phyloP scores from a whole-genome alignment of 1,140 invertebrate genomes.

The Drosophila funebris region DNA sequence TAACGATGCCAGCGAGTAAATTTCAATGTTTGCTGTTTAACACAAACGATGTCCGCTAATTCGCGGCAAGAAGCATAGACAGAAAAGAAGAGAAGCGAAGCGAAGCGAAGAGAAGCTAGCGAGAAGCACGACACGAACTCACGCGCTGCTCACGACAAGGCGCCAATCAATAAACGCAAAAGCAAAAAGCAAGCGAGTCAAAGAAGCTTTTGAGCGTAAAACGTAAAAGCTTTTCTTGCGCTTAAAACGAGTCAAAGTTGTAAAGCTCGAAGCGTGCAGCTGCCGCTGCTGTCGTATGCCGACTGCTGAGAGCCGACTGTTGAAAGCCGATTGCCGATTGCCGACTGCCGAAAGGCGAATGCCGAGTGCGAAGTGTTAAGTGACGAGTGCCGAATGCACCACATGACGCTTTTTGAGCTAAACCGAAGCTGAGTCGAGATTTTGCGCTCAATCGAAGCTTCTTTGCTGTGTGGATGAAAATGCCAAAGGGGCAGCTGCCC shows the following conservation, averaged over 20 bases:
- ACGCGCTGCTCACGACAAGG: conserved; percentile 15
- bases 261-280: conserved; percentile 41
- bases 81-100: not conserved
- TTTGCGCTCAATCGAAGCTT: conserved; percentile 54
- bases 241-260: conserved; percentile 49
- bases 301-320: not conserved
- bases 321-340: not conserved
- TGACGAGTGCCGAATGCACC: conserved; percentile 30
- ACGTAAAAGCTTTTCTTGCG: conserved; percentile 63
- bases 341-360: not conserved
- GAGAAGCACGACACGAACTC: not conserved
- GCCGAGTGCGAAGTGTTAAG: not conserved
- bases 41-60: conserved; percentile 29
- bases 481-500: conserved; percentile 27
- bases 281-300: conserved; percentile 6
- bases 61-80: conserved; percentile 12
- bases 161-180: conserved; percentile 60
- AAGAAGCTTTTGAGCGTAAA: conserved; percentile 68
- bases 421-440: conserved; percentile 34
- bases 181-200: conserved; percentile 20
- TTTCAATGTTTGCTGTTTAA: conserved; percentile 31
- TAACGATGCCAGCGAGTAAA: conserved; percentile 56
- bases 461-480: too few relatives aligned
- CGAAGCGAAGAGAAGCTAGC: not conserved
- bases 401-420: conserved; percentile 64